A percentile compares a stretch with the other conserved stretches of the same genome.
Conservation (phyloP, 2,888 invertebrate species). For the Acrocyrtus sp. region DNA sequence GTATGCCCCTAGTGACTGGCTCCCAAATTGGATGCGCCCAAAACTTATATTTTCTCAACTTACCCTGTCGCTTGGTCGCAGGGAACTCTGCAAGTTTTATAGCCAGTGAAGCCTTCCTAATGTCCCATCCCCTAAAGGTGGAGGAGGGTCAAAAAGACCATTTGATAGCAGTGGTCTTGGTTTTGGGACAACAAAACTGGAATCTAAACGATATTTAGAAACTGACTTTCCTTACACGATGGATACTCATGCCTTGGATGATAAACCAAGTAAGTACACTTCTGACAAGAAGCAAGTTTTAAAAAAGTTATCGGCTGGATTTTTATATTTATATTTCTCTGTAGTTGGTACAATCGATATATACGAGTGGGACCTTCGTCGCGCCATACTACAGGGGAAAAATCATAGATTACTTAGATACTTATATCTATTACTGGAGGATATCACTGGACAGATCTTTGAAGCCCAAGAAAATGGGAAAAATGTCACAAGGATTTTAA, state of each 20-base stretch:
- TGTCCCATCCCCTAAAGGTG: too few relatives aligned
- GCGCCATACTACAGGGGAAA: conserved; percentile 19
- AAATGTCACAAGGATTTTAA: conserved; percentile 24
- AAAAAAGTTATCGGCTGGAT: neutral
- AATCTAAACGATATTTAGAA: conserved; percentile 24
- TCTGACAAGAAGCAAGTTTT: too few relatives aligned
- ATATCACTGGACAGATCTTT: conserved; percentile 16
- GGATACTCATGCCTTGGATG: conserved; percentile 22
- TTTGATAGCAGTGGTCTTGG: too few relatives aligned
- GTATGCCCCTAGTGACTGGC: too few relatives aligned
- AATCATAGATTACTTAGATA: conserved; percentile 20
- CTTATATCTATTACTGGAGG: conserved; percentile 20
- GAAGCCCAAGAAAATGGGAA: conserved; percentile 15
- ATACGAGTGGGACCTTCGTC: conserved; percentile 34
- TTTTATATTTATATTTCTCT: neutral
- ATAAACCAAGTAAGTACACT: conserved; percentile 1
- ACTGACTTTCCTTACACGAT: conserved; percentile 27
- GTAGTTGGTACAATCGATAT: conserved; percentile 29
- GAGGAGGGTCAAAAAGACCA: conserved; percentile 20
- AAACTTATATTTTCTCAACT: too few relatives aligned
- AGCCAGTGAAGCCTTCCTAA: too few relatives aligned
- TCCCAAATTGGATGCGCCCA: too few relatives aligned
- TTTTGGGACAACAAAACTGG: conserved; percentile 24
- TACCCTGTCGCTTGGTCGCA: too few relatives aligned
- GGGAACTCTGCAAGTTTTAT: too few relatives aligned